These are phyloP conservation scores for Belonocnema kinseyi DNA, from an alignment of 1,140 invertebrate species.

Conservation along the genomic window DNA sequence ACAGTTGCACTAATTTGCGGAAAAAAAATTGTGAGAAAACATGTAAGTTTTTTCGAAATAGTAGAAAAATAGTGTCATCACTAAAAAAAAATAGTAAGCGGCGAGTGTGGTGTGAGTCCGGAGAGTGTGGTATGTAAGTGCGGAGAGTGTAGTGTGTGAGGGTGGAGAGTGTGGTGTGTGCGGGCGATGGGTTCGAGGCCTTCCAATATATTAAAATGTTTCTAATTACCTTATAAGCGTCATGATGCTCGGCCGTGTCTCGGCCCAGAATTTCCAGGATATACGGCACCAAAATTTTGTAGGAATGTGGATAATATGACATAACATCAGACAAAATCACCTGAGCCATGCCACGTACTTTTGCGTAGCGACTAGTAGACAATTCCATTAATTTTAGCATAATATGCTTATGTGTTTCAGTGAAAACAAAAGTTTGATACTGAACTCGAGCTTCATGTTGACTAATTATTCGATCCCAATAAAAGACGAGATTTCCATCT, in stretches of 20 bases:
- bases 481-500: conserved; percentile 80
- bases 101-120: too few relatives aligned
- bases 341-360: conserved; percentile 82
- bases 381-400: conserved; percentile 81
- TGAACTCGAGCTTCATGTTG: conserved; percentile 82
- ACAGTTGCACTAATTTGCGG: too few relatives aligned
- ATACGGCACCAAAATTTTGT: conserved; percentile 77
- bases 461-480: conserved; percentile 79
- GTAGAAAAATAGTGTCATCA: too few relatives aligned
- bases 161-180: too few relatives aligned
- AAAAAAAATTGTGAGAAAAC: too few relatives aligned
- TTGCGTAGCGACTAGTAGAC: conserved; percentile 82
- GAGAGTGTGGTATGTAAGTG: too few relatives aligned
- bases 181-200: too few relatives aligned
- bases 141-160: too few relatives aligned
- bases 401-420: conserved; percentile 78
- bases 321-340: conserved; percentile 74
- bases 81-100: too few relatives aligned
- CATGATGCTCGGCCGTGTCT: conserved; percentile 80
- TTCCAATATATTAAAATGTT: neutral
- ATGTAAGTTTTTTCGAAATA: too few relatives aligned
- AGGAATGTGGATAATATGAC: conserved; percentile 79
- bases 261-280: conserved; percentile 79
- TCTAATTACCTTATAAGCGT: conserved; percentile 81
- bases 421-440: conserved; percentile 71